Conservation (phyloP, 2,888 invertebrate species). For the Ophonus ardosiacus region DNA sequence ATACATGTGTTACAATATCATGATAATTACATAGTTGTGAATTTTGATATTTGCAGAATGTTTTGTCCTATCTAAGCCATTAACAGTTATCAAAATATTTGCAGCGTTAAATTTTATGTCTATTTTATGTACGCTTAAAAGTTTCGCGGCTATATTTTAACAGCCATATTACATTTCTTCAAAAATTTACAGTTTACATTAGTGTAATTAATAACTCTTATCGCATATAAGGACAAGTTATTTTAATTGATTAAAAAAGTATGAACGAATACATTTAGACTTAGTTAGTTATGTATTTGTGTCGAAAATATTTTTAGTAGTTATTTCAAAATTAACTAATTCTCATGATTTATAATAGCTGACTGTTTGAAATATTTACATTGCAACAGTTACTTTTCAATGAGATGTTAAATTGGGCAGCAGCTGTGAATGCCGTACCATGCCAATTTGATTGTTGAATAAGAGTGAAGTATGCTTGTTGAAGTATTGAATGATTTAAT, state of each 20-base stretch:
- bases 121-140: slow-evolving; percentile 25
- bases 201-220: slow-evolving; percentile 47
- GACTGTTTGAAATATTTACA: slow-evolving; percentile 16
- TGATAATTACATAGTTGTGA: not conserved
- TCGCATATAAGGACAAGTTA: slow-evolving; percentile 43
- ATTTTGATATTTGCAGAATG: slow-evolving; percentile 1
- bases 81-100: slow-evolving; percentile 40
- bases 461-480: slow-evolving; percentile 15
- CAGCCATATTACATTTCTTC: slow-evolving; percentile 12
- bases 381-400: slow-evolving; percentile 29
- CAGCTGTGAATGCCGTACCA: slow-evolving; percentile 31
- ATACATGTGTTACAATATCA: too few species aligned
- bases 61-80: slow-evolving; percentile 22
- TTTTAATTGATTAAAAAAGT: slow-evolving; percentile 49
- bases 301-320: slow-evolving; percentile 35
- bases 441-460: slow-evolving; percentile 32
- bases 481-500: slow-evolving; percentile 26
- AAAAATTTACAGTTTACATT: slow-evolving; percentile 34
- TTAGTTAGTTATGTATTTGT: slow-evolving; percentile 46
- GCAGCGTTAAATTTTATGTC: not conserved
- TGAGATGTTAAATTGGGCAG: slow-evolving; percentile 40
- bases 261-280: not conserved
- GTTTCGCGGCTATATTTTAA: slow-evolving; percentile 31
- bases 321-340: slow-evolving; percentile 34
- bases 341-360: slow-evolving; percentile 10